Percentiles rank a stretch among this genome's conserved stretches.
These are phyloP conservation scores for Rynchops niger DNA, from an alignment of 2,113 vertebrate genomes.

Conservation along the genomic window DNA sequence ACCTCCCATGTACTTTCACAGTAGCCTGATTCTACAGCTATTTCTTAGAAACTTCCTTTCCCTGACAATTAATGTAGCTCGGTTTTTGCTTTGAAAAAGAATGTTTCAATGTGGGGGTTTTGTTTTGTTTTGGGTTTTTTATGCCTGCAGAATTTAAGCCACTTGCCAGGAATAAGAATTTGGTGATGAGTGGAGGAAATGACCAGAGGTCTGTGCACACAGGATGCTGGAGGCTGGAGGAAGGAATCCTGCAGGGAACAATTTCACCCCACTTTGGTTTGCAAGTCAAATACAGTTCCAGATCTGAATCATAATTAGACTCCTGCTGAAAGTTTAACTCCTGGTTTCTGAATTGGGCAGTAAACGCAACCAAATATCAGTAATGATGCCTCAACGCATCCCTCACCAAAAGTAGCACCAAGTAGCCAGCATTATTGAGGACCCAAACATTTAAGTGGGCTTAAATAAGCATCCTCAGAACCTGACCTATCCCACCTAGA, in stretches of 20 bases:
- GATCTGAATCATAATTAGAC: conserved; percentile 7
- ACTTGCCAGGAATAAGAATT: neutral
- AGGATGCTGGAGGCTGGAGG: neutral
- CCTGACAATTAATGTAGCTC: neutral
- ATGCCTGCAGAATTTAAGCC: neutral
- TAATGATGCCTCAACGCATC: neutral
- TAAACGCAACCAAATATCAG: neutral
- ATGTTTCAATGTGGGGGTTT: neutral
- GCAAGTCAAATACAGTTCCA: conserved; percentile 10
- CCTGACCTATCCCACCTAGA: neutral
- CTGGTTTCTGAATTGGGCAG: neutral
- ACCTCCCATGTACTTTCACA: neutral
- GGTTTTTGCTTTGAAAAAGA: neutral
- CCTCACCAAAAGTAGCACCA: neutral
- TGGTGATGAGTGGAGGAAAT: conserved; percentile 11
- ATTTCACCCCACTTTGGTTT: conserved; percentile 5
- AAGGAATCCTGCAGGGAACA: neutral
- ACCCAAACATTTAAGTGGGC: neutral
- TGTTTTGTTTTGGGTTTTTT: no score
- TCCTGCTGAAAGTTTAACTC: neutral
- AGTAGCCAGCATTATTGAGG: neutral
- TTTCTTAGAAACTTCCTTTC: neutral
- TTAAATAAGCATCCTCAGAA: neutral
- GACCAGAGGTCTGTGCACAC: neutral
- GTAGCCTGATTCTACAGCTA: neutral